A percentile compares a stretch with the other conserved stretches of the same genome.
These are phyloP conservation scores for Ceryle rudis DNA, from an alignment of 2,797 vertebrate genomes.

Conservation along the genomic window DNA sequence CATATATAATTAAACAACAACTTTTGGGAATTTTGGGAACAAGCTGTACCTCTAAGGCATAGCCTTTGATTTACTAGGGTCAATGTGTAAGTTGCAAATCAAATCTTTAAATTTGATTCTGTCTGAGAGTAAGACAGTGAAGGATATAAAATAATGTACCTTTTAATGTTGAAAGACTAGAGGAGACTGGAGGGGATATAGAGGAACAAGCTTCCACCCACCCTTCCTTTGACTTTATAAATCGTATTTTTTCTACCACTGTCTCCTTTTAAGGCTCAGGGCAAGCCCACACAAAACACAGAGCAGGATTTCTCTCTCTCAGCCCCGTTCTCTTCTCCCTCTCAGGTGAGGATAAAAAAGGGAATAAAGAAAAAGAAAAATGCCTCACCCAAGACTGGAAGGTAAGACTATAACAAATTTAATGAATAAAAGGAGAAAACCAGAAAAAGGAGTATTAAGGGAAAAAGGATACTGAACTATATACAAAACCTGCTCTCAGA, in stretches of 20 bases:
- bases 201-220: rapidly evolving
- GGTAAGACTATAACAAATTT: too few relatives aligned
- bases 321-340: too few relatives aligned
- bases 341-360: too few relatives aligned
- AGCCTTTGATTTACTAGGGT: background rate
- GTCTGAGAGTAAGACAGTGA: background rate
- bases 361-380: too few relatives aligned
- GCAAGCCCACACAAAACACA: too few relatives aligned
- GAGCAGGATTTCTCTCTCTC: too few relatives aligned
- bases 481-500: too few relatives aligned
- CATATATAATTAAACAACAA: background rate
- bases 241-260: background rate
- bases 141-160: background rate
- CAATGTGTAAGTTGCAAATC: background rate
- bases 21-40: background rate
- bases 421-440: too few relatives aligned
- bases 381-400: too few relatives aligned
- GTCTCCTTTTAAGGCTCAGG: too few relatives aligned
- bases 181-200: background rate
- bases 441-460: too few relatives aligned
- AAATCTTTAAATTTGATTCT: background rate
- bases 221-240: background rate
- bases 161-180: background rate
- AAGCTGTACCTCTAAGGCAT: background rate
- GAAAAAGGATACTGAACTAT: too few relatives aligned